Evolutionary conservation across 1,140 invertebrate genomes (phyloP), one percentile per base, ranked within the genome.

Genomic region (Orussus abietinus): DNA sequence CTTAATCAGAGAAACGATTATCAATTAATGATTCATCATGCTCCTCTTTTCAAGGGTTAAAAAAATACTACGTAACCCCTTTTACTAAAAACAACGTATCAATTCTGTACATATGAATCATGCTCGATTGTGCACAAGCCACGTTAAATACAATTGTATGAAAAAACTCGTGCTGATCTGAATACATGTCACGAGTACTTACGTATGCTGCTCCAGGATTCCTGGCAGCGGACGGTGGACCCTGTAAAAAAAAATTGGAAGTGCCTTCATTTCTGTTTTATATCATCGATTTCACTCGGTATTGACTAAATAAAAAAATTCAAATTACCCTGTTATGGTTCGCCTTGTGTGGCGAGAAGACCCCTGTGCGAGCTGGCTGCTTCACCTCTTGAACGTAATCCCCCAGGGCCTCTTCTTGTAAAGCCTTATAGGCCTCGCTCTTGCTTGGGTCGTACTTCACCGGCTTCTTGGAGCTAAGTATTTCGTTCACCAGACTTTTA

Each of bases 361-460:
- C 80, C 74, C 81, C 86, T 51, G 81, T 77, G 60, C 83, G 82
- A 30, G 80, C 80, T 42, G 87, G 84, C 48, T 70, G 70, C 29
- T 76, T 76, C 42, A 83, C 76, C 70, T 87, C 85, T 42, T 85
- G 83, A 31, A 82, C 70, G 6, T 67, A 57, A 58, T 80, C 76
- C 26, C 78, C 78, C 21, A 77, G 64, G 57, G 78, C 76, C 48
- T 84, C 80, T 68, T 90, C 86, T 72, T 88, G 84, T 29, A 90
- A 78, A 55, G 84, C 86, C 75, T 83, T 85, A 77, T 81, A 89
- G 15, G 87, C 88, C 66, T 90, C 87, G 62, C 86, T 89, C 72
- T 86, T 85, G 65, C 83, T 82, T 48, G 87, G 88, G 76, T 90
- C 86, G 75, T 84, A 90, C 57, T 80, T 79, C 54, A 82, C 69